Percentiles rank a stretch among this genome's conserved stretches.
phyloP scores from a whole-genome alignment of 2,113 vertebrate species.

The Lepidothrix coronata region DNA sequence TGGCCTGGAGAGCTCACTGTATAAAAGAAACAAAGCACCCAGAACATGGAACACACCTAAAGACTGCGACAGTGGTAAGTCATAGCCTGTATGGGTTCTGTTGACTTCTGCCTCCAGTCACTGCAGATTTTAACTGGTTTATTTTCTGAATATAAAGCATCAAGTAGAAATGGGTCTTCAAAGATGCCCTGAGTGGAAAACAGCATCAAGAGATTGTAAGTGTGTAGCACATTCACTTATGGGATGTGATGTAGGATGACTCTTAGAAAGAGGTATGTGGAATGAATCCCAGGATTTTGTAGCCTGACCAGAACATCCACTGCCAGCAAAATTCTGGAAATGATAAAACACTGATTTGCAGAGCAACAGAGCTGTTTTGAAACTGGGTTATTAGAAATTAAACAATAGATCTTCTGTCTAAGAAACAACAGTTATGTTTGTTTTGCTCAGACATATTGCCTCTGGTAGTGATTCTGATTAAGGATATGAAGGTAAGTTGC shows the following conservation, averaged over 20 bases:
- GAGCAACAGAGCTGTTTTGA: neutral
- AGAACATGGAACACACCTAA: neutral
- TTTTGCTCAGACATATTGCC: neutral
- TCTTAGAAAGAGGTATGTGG: neutral
- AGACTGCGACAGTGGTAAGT: neutral
- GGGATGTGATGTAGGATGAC: rapidly evolving
- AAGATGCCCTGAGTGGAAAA: neutral
- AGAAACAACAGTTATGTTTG: neutral
- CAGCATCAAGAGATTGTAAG: neutral
- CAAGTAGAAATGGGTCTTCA: neutral
- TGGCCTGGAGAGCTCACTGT: neutral
- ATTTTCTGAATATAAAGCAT: neutral
- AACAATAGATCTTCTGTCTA: neutral
- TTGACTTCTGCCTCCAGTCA: neutral
- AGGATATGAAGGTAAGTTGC: neutral
- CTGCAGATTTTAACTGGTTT: neutral
- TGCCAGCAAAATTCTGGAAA: neutral
- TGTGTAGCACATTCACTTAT: neutral
- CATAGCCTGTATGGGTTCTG: neutral
- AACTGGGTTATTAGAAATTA: neutral
- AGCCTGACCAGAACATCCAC: neutral
- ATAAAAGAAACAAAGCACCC: neutral
- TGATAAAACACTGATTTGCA: neutral
- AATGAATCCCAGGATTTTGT: neutral
- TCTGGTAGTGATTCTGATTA: neutral